Conservation (phyloP, 2,113 vertebrate genomes). For the Tragelaphus buxtoni region DNA sequence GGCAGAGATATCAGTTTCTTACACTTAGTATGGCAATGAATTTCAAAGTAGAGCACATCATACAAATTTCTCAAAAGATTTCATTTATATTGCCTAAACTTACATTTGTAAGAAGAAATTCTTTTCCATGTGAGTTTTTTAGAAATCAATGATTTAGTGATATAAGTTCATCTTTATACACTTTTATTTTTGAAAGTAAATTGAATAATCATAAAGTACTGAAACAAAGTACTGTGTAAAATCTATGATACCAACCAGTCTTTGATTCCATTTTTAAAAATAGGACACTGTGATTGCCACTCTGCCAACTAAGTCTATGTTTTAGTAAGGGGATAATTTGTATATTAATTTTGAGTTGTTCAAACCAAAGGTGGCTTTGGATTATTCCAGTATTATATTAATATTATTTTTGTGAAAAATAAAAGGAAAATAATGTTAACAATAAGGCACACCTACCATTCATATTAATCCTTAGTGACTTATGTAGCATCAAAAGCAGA, state of each 20-base stretch:
- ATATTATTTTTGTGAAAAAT: neutral
- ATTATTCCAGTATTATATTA: neutral
- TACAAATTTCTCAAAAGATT: neutral
- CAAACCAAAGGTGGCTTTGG: neutral
- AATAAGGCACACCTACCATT: neutral
- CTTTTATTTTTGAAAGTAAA: neutral
- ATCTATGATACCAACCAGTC: neutral
- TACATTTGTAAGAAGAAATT: neutral
- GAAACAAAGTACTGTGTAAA: neutral
- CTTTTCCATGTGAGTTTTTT: neutral
- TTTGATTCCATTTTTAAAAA: neutral
- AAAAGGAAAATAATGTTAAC: neutral
- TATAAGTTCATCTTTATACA: neutral
- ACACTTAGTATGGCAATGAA: neutral
- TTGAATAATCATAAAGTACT: neutral
- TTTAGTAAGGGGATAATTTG: neutral
- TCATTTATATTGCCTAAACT: neutral
- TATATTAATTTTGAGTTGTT: neutral
- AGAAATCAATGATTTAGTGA: neutral
- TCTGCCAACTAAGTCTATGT: neutral
- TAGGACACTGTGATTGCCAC: neutral
- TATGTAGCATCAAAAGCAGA: neutral
- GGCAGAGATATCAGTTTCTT: neutral
- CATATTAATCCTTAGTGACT: neutral
- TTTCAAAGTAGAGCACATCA: neutral